Conservation (phyloP, 2,888 invertebrate species). For the Phaonia tiefii region DNA sequence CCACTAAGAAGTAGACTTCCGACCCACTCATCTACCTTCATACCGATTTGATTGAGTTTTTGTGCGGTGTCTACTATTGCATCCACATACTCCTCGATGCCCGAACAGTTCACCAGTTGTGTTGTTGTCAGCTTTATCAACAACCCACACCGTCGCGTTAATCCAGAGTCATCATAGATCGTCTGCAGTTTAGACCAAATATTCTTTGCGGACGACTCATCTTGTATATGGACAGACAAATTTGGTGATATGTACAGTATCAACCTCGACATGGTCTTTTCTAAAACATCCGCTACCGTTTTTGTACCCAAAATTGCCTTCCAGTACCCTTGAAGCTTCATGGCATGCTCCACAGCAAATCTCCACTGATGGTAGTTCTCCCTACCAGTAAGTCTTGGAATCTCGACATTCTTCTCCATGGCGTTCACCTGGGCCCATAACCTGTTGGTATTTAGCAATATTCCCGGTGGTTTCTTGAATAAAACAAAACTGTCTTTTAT, state of each 20-base stretch:
- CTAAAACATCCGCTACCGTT: neutral
- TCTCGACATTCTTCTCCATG: slow-evolving; percentile 21
- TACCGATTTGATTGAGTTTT: slow-evolving; percentile 54
- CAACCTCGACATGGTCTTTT: slow-evolving; percentile 45
- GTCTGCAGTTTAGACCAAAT: slow-evolving; percentile 45
- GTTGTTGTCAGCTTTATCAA: slow-evolving; percentile 50
- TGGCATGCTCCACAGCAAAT: slow-evolving; percentile 56
- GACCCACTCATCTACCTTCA: slow-evolving; percentile 55
- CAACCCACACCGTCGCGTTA: slow-evolving; percentile 51
- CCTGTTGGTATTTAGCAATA: no score
- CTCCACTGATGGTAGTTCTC: slow-evolving; percentile 52
- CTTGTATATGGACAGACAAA: slow-evolving; percentile 46
- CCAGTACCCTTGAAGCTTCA: slow-evolving; percentile 56
- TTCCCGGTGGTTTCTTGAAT: no score
- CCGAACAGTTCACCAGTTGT: slow-evolving; percentile 32
- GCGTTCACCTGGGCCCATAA: no score
- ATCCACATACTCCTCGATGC: slow-evolving; percentile 44
- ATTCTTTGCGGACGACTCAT: slow-evolving; percentile 19
- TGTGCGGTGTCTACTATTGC: slow-evolving; percentile 46
- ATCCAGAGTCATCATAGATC: slow-evolving; percentile 48
- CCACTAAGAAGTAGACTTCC: slow-evolving; percentile 35
- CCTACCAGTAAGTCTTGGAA: slow-evolving; percentile 46
- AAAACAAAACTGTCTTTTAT: no score
- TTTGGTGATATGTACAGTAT: slow-evolving; percentile 42
- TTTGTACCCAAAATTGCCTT: slow-evolving; percentile 37